Evolutionary conservation across 2,888 invertebrate genomes (phyloP).

Genomic region (Cancer borealis): DNA sequence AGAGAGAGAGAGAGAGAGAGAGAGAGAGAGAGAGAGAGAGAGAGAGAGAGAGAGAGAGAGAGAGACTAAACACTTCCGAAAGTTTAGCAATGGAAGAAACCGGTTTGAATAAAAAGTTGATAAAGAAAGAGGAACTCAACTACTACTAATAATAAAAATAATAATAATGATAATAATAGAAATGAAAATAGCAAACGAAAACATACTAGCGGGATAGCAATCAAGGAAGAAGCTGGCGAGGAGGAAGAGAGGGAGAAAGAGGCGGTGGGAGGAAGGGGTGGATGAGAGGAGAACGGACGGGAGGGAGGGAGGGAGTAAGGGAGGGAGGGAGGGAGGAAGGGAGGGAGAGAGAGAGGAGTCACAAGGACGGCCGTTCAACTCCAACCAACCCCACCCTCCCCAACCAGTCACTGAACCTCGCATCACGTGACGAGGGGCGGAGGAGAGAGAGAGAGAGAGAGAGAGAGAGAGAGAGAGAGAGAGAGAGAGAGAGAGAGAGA

Average conservation of each 20-base stretch:
- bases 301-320: not conserved
- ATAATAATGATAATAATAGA: no score
- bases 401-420: not conserved
- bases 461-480: slow-evolving; percentile 31
- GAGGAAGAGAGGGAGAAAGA: not conserved
- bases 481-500: slow-evolving; percentile 33
- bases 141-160: no score
- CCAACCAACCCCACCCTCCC: not conserved
- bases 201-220: no score
- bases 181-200: no score
- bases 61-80: not conserved
- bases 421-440: not conserved
- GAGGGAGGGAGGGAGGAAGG: not conserved
- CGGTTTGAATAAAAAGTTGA: no score
- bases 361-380: not conserved
- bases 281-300: not conserved
- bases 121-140: no score
- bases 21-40: slow-evolving; percentile 55
- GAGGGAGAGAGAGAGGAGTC: not conserved
- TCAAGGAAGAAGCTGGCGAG: no score
- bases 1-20: slow-evolving; percentile 45
- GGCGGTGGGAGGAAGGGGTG: not conserved
- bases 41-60: slow-evolving; percentile 53
- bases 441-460: not conserved
- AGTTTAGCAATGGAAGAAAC: no score